Percentiles rank a stretch among this genome's conserved stretches.
Evolutionary conservation across 2,113 vertebrate species (phyloP).

Genomic region (Dascyllus trimaculatus): DNA sequence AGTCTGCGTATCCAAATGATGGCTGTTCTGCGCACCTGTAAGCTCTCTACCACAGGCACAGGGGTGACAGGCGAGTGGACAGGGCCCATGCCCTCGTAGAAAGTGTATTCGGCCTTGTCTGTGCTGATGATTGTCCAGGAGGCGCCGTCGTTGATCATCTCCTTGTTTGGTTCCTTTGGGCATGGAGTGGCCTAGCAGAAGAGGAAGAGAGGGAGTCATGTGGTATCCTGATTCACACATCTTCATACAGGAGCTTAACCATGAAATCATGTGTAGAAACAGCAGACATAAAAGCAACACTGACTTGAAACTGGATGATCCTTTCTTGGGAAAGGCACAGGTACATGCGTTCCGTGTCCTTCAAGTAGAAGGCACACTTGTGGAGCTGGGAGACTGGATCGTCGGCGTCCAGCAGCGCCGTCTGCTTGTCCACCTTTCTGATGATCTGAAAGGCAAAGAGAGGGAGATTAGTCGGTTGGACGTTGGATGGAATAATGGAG

Average conservation of each 20-base stretch:
- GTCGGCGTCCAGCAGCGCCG: constrained; percentile 96
- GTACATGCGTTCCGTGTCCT: constrained; percentile 99
- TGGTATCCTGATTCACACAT: neutral
- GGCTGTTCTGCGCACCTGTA: constrained; percentile 88
- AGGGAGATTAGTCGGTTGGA: neutral
- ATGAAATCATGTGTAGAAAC: neutral
- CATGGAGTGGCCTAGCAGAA: constrained; percentile 95
- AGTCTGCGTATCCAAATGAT: accelerated
- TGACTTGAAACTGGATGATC: constrained; percentile 99
- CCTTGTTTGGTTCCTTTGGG: constrained; percentile 99
- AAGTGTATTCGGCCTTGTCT: constrained; percentile 99
- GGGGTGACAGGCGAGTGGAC: constrained; percentile 97
- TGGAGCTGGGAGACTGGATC: constrained; percentile 99
- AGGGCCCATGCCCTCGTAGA: constrained; percentile 99
- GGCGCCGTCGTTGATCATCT: constrained; percentile 99
- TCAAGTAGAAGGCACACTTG: constrained; percentile 99
- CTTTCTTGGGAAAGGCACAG: constrained; percentile 99
- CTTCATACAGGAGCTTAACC: too few species aligned
- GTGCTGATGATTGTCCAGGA: constrained; percentile 99
- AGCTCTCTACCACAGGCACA: constrained; percentile 99
- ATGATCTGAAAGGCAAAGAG: constrained; percentile 89
- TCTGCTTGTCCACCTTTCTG: constrained; percentile 99
- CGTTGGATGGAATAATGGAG: too few species aligned
- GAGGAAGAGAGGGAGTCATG: neutral
- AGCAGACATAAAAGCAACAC: constrained; percentile 36